Base-by-base conservation (phyloP, 2,113 vertebrate species). In the Hydrolagus affinis region DNA sequence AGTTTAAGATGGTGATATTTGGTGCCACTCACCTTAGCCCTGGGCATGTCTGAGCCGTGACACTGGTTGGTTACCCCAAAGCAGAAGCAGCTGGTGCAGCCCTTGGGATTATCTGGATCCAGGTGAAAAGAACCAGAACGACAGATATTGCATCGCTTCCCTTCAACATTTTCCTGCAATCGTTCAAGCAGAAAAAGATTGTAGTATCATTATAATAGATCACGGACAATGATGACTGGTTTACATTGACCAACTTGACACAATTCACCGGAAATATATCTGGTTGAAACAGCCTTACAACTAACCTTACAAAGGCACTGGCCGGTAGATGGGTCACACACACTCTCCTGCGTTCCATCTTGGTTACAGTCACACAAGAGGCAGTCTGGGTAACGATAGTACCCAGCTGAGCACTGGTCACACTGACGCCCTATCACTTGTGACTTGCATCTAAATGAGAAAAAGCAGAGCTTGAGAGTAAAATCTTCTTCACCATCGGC, bases 251-350 rank as follows among this genome's bases (percentile, higher is more conserved):
- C 71, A 0, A 73, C n/a, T 28, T 23, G 1, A n/a, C n/a, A 73
- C 6, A 44, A 44, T 44, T 23, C 19, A 1, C 70, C 70, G 25
- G 28, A 73, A 73, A 28, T 73, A 28, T 9, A n/a, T 73, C 71
- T 8, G 32, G 68, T 23, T 59, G 28, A 59, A 70, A n/a, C n/a
- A 85, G 44, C 25, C 12, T 17, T 17, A 32, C 11, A 15, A 86
- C 91, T 92, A 88, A 98, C 97, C 95, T 98, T 99, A 91, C 97
- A 99, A 88, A 97, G 93, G 88, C 97, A 99, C 88, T 86, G 88
- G 75, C 95, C 96, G 0, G 95, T 96, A 69, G 90, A 88, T 0
- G 92, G 92, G 91, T 98, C 89, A 1, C 97, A 99, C 88, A 96
- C 89, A 1, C 88, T 88, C 0, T 89, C 86, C 12, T 91, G 89